A percentile compares a stretch with the other conserved stretches of the same genome.
phyloP scores from a whole-genome alignment of 2,113 vertebrate species.

The Carassius gibelio region DNA sequence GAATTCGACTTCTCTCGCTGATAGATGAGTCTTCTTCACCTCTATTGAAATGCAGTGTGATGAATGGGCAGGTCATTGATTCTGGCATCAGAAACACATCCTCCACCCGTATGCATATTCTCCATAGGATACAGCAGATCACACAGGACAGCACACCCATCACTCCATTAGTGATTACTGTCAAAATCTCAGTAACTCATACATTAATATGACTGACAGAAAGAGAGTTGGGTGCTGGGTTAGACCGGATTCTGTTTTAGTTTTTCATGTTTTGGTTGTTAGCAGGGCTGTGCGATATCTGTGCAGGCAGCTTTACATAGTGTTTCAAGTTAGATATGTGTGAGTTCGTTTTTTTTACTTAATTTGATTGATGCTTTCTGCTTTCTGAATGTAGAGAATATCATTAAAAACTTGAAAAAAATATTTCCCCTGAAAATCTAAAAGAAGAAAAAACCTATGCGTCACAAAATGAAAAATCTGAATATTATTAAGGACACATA shows the following conservation, averaged over 20 bases:
- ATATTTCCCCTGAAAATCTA: no score
- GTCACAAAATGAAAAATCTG: no score
- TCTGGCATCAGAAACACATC: conserved; percentile 49
- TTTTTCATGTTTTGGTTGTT: neutral
- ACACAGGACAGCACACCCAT: conserved; percentile 41
- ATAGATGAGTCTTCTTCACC: conserved; percentile 52
- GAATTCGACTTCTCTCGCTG: conserved; percentile 41
- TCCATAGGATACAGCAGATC: conserved; percentile 41
- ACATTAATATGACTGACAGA: neutral
- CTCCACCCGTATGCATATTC: conserved; percentile 54
- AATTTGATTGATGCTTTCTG: neutral
- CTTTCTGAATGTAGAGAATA: no score
- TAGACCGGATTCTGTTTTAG: neutral
- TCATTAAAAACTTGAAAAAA: no score
- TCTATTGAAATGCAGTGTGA: conserved; percentile 49
- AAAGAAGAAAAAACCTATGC: no score
- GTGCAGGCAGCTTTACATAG: neutral
- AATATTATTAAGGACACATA: no score
- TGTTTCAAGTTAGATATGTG: neutral
- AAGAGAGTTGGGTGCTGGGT: neutral
- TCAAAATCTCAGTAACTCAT: conserved; percentile 15
- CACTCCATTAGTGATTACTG: conserved; percentile 35
- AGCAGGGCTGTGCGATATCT: neutral
- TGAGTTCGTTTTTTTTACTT: neutral
- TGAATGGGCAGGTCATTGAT: conserved; percentile 55